Evolutionary conservation across 2,797 vertebrate genomes (phyloP), one percentile per base, ranked within the genome.

Genomic region (Holocentrus rufus): DNA sequence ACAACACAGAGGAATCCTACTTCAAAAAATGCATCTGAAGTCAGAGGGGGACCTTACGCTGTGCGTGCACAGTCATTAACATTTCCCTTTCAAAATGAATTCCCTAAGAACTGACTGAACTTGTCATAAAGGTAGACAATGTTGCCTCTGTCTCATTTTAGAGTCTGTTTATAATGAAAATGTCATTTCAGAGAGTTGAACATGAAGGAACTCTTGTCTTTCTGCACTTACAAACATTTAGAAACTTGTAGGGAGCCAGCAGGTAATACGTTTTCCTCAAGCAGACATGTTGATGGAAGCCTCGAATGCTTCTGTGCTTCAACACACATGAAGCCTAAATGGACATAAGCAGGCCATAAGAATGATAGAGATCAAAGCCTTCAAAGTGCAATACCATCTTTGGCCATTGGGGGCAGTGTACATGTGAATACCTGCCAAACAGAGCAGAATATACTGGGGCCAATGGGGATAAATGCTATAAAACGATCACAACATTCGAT

Each of bases 41-140:
- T 78, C 58, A 42, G 72, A 47, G 23, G 56, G 60, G 66, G 65
- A 59, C 22, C 46, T 69, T 47, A 50, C 62, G 56, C 61, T 58
- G 6, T 65, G 56, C 64, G 54, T 68, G 27, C 54, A 57, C 39
- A 74, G 65, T 63, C 65, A 74, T 60, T 74, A 72, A 65, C 79
- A 59, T 64, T 49, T 64, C 44, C 15, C 39, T 84, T 79, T 78
- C 59, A 70, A 46, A 61, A 64, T 62, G 25, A 59, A 79, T 70
- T 74, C 76, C 52, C 34, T 79, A 20, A 69, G 50, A 76, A 76
- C 60, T 25, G n/a, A 31, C 36, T 69, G 23, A 11, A n/a, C 59
- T 65, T 68, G 42, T 79, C 27, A 44, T 59, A 9, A 59, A 65
- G 58, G 20, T 25, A 65, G 53, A 72, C 58, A 34, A 25, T 22